Evolutionary conservation across 2,888 invertebrate genomes (phyloP), one percentile per base, ranked within the genome.

Genomic region (Brenthis ino): DNA sequence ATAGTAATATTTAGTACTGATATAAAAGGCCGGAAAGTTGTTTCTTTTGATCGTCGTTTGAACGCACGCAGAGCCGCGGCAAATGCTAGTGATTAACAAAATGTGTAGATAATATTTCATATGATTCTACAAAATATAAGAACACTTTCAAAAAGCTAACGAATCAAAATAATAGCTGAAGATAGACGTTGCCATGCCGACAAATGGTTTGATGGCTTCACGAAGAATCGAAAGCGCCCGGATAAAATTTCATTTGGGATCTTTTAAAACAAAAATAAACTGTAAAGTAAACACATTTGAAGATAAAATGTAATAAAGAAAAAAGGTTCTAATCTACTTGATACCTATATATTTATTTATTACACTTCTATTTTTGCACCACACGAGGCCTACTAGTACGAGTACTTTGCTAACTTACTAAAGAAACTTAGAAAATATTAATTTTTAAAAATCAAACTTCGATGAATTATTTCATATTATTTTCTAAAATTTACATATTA

Each of bases 201-300:
- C 89, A 85, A 88, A 88, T 87, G 86, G 87, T 88, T 87, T 87
- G 86, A 88, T 84, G 82, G 86, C 84, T 88, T 87, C 89, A 86
- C 87, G 85, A 84, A 78, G 79, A 83, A 80, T 81, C 78, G 80
- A 80, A 80, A 81, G 82, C 80, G 50, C 58, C 77, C 78, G 83
- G 84, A 82, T 89, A 85, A 87, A 85, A 84, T 87, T 87, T 85
- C 84, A 53, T 53, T 63, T 63, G 51, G 33, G 37, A n/a, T 60
- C n/a, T 6, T 60, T 48, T 50, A 60, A 50, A 60, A 12, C 13
- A 33, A 53, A 53, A 53, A 53, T 13, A 53, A 37, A 53, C 16
- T 53, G n/a, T 3, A 37, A 33, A 3, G n/a, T 43, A 20, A 43
- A 24, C 47, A 58, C 6, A 13, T n/a, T 51, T 51, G 14, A n/a